phyloP scores from a whole-genome alignment of 2,113 vertebrate genomes.

The Pedionomus torquatus region DNA sequence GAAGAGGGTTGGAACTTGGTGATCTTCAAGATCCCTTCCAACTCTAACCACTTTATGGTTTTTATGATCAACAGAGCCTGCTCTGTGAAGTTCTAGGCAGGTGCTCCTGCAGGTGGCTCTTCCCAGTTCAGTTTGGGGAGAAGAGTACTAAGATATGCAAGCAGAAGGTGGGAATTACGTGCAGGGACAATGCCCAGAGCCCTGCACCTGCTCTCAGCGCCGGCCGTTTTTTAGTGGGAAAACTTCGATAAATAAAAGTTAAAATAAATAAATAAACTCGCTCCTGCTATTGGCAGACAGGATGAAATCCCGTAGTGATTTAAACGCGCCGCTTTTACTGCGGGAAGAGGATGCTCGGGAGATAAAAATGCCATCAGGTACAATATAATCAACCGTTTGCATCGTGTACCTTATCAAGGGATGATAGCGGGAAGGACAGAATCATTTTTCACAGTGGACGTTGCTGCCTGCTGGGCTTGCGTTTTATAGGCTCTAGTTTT shows the following conservation, averaged over 20 bases:
- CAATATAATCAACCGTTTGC: background rate
- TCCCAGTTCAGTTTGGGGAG: background rate
- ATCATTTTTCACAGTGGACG: background rate
- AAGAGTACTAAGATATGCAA: background rate
- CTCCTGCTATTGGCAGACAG: background rate
- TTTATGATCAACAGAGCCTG: background rate
- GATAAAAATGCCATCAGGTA: background rate
- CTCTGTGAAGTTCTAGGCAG: background rate
- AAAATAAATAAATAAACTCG: background rate
- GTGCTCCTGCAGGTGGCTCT: background rate
- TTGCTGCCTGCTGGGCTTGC: background rate
- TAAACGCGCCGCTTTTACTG: background rate
- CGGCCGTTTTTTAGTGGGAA: background rate
- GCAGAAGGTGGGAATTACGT: rapidly evolving
- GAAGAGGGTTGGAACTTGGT: background rate
- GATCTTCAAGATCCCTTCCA: background rate
- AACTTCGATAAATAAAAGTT: background rate
- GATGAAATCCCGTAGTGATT: background rate
- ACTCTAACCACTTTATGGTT: background rate
- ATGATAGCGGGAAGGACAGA: background rate
- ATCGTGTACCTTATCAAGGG: background rate
- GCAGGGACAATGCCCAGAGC: background rate
- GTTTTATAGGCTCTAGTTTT: background rate
- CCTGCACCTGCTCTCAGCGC: rapidly evolving
- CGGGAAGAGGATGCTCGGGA: background rate